Evolutionary conservation across 1,140 invertebrate genomes (phyloP).

Genomic region (Geopemphigus sp.): DNA sequence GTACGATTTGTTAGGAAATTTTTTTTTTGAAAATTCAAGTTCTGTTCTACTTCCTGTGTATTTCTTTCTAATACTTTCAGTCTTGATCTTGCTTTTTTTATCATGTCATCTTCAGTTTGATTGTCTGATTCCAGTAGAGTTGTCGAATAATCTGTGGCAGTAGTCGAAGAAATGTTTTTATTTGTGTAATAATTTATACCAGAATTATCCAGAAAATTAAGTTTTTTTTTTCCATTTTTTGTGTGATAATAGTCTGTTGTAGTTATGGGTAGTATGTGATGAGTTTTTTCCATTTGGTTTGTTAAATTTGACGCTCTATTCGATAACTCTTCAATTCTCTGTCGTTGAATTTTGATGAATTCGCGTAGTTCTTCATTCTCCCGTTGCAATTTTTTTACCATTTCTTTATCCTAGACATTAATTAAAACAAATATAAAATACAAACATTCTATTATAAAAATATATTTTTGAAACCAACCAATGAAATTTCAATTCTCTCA

Average conservation of each 20-base stretch:
- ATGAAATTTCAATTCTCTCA: background rate
- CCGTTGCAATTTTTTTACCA: constrained; percentile 15
- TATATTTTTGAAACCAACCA: background rate
- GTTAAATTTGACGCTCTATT: background rate
- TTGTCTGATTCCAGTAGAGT: constrained; percentile 26
- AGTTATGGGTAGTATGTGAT: background rate
- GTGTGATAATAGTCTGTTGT: background rate
- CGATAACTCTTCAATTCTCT: constrained; percentile 28
- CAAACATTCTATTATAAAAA: too few species aligned
- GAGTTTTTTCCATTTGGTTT: constrained; percentile 35
- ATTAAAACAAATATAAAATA: background rate
- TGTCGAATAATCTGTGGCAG: constrained; percentile 36
- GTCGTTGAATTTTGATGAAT: constrained; percentile 6
- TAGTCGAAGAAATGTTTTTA: constrained; percentile 29
- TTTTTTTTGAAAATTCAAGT: background rate
- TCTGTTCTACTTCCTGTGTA: background rate
- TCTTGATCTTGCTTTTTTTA: background rate
- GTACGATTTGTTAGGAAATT: background rate
- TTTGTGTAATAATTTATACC: background rate
- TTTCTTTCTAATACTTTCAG: background rate
- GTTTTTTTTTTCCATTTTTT: constrained; percentile 24
- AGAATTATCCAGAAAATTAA: background rate
- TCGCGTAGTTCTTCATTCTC: constrained; percentile 30
- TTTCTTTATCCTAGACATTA: constrained; percentile 33
- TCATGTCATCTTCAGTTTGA: constrained; percentile 35